Base-by-base conservation (phyloP, 2,888 invertebrate genomes). In the Sphaerophoria rueppellii region DNA sequence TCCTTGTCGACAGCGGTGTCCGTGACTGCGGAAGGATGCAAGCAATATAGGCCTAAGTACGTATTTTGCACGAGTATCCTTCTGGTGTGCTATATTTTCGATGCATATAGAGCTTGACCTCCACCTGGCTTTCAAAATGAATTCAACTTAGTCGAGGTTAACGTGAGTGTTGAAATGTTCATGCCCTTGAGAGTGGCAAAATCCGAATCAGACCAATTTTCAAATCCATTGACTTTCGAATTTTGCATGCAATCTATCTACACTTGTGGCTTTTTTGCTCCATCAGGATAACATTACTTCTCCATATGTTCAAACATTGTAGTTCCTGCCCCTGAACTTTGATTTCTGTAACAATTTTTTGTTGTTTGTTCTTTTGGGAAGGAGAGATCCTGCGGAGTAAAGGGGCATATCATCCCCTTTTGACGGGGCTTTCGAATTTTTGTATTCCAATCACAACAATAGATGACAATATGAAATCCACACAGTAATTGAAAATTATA, bases 401-500 rank as follows among this genome's bases (percentile, higher is more conserved):
- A 32, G 58, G 57, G 54, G 43, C 60, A 80, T 24, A 24, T 83
- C 67, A 83, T 83, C 80, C 71, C 43, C 63, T 43, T 34, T 35
- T 58, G 72, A 60, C 60, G 34, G 72, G 40, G 67, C 69, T 48
- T 46, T 54, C 40, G 61, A 55, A 7, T 52, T 71, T 55, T 32
- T 75, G 34, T 71, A 71, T 57, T 72, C 65, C 75, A 80, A 80
- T 80, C 70, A 71, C 75, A 70, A 80, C 75, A 67, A 83, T 80
- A 76, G 80, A 83, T 80, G 80, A 80, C 54, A 75, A 63, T 37
- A 35, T 60, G 16, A 72, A 76, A 77, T 81, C 69, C 61, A 52
- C 55, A 63, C 35, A 70, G 80, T 85, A 85, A 85, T 85, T 85
- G 85, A 85, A 85, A 85, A 81, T 85, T 63, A 77, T 81, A 85